Evolutionary conservation across 2,888 invertebrate species (phyloP).

Genomic region (Eumacrocentrus americanus): DNA sequence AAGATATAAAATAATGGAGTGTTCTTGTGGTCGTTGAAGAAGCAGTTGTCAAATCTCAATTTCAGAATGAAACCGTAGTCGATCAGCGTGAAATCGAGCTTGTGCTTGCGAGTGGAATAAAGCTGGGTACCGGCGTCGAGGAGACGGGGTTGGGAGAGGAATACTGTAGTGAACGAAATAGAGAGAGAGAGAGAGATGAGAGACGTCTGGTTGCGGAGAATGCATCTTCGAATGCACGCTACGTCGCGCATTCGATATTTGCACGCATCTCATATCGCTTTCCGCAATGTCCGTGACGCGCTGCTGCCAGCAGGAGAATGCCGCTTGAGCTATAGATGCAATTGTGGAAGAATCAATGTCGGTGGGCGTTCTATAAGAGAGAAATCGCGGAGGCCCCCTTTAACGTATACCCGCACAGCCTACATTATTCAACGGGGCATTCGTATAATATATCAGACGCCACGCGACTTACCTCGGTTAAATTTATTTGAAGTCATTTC

Average conservation of each 20-base stretch:
- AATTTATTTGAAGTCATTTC: constrained; percentile 7
- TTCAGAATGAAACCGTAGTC: constrained; percentile 3
- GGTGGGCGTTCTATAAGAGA: background rate
- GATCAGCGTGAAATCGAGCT: constrained; percentile 19
- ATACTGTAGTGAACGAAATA: background rate
- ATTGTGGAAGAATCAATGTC: constrained; percentile 29
- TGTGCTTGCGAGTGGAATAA: constrained; percentile 11
- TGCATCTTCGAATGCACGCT: constrained; percentile 23
- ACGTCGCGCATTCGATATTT: constrained; percentile 23
- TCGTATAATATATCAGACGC: constrained; percentile 16
- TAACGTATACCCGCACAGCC: constrained; percentile 7
- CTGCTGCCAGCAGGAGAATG: background rate
- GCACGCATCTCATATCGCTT: constrained; percentile 26
- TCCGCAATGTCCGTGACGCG: constrained; percentile 13
- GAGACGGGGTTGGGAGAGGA: background rate
- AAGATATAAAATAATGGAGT: background rate
- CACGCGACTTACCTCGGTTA: constrained; percentile 5
- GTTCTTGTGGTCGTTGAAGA: background rate
- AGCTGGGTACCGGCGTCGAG: too few relatives aligned
- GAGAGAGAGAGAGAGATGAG: background rate
- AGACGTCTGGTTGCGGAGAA: constrained; percentile 9
- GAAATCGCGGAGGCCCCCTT: constrained; percentile 10
- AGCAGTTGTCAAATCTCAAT: background rate
- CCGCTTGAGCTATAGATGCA: constrained; percentile 17
- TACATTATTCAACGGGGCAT: constrained; percentile 26